Conservation (phyloP, 2,888 invertebrate species). For the Gasteruption jaculator region DNA sequence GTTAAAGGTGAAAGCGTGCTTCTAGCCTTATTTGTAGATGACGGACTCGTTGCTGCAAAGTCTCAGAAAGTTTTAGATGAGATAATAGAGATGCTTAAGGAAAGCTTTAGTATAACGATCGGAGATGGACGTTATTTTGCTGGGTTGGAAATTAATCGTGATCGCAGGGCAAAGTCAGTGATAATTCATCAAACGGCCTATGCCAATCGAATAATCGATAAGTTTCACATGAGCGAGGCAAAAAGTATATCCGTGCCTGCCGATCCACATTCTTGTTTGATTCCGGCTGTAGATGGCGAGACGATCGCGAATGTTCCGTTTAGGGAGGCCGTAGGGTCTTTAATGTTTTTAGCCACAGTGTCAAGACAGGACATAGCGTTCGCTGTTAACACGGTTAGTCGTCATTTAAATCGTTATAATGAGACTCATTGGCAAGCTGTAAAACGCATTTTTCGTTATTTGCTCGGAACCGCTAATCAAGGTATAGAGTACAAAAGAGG, state of each 20-base stretch:
- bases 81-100: no score
- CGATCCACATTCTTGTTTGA: constrained; percentile 1
- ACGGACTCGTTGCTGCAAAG: constrained; percentile 9
- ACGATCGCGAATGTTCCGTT: neutral
- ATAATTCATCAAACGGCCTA: constrained; percentile 4
- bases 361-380: no score
- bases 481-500: no score
- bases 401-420: no score
- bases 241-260: neutral
- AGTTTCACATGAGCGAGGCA: neutral
- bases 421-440: no score
- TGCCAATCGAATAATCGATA: neutral
- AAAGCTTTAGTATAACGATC: neutral
- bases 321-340: constrained; percentile 2
- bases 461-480: no score
- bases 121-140: neutral
- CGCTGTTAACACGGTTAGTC: no score
- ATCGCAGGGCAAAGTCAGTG: neutral
- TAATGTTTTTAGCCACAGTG: no score
- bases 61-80: no score
- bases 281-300: neutral
- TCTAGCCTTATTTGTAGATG: constrained; percentile 11
- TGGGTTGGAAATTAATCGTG: constrained; percentile 5
- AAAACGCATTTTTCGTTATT: no score
- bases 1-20: neutral